These are phyloP conservation scores for Poicephalus meyeri DNA, from an alignment of 2,113 vertebrate species.

Conservation along the genomic window DNA sequence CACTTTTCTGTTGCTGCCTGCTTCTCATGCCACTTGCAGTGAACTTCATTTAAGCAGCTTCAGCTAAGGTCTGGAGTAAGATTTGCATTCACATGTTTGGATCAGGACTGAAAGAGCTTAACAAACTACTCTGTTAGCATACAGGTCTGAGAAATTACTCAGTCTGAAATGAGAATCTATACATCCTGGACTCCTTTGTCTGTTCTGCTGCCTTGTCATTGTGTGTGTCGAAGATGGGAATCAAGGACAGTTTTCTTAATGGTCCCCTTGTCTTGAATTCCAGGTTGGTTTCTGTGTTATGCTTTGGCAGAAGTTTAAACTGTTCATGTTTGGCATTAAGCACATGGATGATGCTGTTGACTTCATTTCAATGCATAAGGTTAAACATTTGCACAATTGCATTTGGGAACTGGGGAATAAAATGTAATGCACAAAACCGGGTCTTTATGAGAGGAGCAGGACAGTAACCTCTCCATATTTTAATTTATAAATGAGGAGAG, in stretches of 20 bases:
- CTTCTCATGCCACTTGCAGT: not conserved
- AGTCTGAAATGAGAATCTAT: not conserved
- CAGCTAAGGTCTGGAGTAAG: not conserved
- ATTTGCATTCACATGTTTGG: accelerated
- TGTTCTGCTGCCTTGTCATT: not conserved
- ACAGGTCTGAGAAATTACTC: not conserved
- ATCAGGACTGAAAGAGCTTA: not conserved
- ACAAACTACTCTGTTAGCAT: not conserved
- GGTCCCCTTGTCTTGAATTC: not conserved
- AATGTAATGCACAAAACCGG: not conserved
- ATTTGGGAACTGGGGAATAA: not conserved
- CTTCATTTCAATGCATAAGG: not conserved
- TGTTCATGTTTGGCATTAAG: not conserved
- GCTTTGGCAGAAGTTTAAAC: not conserved
- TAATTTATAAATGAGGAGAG: not conserved
- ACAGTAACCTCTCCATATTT: not conserved
- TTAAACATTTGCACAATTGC: conserved; percentile 23
- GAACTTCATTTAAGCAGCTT: not conserved
- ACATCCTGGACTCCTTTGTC: not conserved
- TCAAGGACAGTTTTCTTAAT: not conserved
- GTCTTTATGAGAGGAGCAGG: not conserved
- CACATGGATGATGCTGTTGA: not conserved
- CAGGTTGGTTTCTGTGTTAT: not conserved
- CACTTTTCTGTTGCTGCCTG: not conserved
- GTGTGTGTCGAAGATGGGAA: not conserved